Evolutionary conservation across 2,797 vertebrate genomes (phyloP).

Genomic region (Spinibarbus caldwelli): DNA sequence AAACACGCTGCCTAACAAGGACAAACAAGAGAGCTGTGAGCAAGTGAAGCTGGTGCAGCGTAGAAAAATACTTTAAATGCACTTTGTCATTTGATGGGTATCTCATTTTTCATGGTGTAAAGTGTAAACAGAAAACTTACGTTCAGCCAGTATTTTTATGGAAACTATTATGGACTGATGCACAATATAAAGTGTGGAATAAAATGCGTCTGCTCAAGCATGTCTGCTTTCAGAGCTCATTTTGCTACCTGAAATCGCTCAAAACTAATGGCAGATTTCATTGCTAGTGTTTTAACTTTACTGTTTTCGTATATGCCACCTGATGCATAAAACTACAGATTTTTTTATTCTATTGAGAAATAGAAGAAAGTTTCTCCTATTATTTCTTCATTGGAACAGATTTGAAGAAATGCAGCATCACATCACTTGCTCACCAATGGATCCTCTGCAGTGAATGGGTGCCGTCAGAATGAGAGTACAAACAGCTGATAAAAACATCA

Average conservation of each 20-base stretch:
- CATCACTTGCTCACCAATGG: neutral
- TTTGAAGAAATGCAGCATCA: neutral
- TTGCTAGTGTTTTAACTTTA: neutral
- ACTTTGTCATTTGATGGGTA: neutral
- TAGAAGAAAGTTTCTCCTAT: neutral
- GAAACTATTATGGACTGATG: neutral
- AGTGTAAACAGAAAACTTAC: neutral
- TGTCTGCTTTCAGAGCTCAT: slow-evolving; percentile 9
- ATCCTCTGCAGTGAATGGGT: neutral
- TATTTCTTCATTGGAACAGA: neutral
- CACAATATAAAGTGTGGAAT: neutral
- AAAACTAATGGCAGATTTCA: neutral
- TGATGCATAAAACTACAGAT: neutral
- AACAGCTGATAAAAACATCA: neutral
- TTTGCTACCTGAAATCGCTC: neutral
- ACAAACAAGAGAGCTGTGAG: slow-evolving; percentile 30
- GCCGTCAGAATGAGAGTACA: neutral
- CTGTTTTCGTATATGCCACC: neutral
- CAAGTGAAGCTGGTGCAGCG: neutral
- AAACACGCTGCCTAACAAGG: slow-evolving; percentile 47
- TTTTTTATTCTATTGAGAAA: no score
- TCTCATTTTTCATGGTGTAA: neutral
- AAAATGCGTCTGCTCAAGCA: neutral
- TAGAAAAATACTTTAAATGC: neutral
- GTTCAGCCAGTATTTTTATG: neutral